Conservation (phyloP, 2,888 invertebrate species). For the Acholoe squamosa region DNA sequence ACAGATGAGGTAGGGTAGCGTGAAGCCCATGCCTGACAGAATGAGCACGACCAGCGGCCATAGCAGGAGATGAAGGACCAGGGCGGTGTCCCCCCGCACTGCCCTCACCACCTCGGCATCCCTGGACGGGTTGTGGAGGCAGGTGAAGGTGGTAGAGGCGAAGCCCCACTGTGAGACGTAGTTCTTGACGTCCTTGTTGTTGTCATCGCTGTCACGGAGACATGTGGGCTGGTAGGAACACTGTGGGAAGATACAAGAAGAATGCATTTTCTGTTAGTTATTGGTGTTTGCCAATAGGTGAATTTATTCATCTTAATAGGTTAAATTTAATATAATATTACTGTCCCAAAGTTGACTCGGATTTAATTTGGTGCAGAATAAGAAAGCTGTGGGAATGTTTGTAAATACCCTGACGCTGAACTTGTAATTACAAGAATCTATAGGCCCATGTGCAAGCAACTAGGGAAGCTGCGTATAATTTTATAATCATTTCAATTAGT, state of each 20-base stretch:
- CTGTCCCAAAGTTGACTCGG: no score
- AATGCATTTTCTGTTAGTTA: no score
- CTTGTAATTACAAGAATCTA: no score
- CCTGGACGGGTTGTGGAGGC: slow-evolving; percentile 52
- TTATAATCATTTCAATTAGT: no score
- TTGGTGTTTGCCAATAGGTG: no score
- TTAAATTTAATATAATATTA: no score
- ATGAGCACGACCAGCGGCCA: slow-evolving; percentile 53
- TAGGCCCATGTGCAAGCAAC: no score
- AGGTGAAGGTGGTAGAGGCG: neutral
- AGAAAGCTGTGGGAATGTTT: no score
- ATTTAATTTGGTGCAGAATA: no score
- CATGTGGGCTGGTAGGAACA: slow-evolving; percentile 54
- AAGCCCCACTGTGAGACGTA: slow-evolving; percentile 43
- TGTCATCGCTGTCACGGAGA: slow-evolving; percentile 33
- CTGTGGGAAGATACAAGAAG: neutral
- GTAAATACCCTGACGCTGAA: no score
- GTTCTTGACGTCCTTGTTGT: slow-evolving; percentile 44
- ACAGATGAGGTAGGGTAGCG: slow-evolving; percentile 48
- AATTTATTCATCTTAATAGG: no score
- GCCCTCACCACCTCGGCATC: slow-evolving; percentile 58
- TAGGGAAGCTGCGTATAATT: no score
- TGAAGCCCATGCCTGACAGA: slow-evolving; percentile 48
- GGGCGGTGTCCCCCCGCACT: slow-evolving; percentile 49
- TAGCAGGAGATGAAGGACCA: slow-evolving; percentile 44